Conservation (phyloP, 1,140 invertebrate species). For the Spodoptera frugiperda region DNA sequence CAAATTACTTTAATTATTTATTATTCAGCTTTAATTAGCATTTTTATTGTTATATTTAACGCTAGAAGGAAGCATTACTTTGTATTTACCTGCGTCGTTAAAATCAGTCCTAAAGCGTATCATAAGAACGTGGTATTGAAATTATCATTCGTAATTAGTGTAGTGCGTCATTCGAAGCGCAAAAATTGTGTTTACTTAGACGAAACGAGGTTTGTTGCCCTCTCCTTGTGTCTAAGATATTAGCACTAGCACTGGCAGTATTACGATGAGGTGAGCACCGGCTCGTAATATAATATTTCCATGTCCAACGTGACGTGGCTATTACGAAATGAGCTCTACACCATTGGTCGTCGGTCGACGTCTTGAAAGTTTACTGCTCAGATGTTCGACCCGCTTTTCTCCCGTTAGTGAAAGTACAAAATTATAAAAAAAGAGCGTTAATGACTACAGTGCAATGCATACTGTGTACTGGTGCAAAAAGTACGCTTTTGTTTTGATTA, state of each 20-base stretch:
- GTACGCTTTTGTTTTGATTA: not conserved
- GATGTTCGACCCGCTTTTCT: constrained; percentile 65
- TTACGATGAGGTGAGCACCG: not conserved
- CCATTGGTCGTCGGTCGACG: constrained; percentile 59
- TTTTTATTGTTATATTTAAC: too few relatives aligned
- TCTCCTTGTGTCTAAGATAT: not conserved
- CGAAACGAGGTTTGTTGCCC: constrained; percentile 24
- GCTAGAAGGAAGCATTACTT: too few relatives aligned
- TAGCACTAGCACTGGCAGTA: constrained; percentile 23
- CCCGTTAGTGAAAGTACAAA: constrained; percentile 66
- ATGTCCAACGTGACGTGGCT: constrained; percentile 46
- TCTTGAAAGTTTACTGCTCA: constrained; percentile 63
- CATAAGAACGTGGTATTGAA: not conserved
- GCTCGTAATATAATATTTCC: constrained; percentile 42
- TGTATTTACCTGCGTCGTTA: too few relatives aligned
- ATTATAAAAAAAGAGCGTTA: constrained; percentile 54
- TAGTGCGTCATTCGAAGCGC: constrained; percentile 11
- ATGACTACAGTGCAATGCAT: constrained; percentile 15
- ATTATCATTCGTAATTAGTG: not conserved
- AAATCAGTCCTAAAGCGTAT: too few relatives aligned
- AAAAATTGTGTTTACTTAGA: constrained; percentile 9
- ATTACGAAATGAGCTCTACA: constrained; percentile 61
- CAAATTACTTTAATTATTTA: too few relatives aligned
- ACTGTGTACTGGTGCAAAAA: not conserved
- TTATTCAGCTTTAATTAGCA: too few relatives aligned